phyloP scores from a whole-genome alignment of 1,140 invertebrate genomes.

The Hyles euphorbiae region DNA sequence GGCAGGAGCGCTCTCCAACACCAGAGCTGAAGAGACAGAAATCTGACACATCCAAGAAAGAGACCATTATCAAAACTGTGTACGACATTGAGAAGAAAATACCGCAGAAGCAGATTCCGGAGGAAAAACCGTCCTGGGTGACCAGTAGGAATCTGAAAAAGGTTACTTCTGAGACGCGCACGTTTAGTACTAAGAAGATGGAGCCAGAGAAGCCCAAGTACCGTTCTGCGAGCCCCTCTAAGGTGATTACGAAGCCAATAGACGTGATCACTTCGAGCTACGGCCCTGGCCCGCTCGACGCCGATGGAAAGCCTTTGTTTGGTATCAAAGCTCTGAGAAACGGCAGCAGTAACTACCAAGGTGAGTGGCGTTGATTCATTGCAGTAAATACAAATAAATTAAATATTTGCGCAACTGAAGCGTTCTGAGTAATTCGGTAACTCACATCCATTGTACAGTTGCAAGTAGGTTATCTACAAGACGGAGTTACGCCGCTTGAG shows the following conservation, averaged over 20 bases:
- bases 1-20: conserved; percentile 35
- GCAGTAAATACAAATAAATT: background rate
- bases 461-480: too few species aligned
- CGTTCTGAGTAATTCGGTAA: too few species aligned
- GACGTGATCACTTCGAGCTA: conserved; percentile 87
- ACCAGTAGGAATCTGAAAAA: conserved; percentile 75
- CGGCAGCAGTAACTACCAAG: conserved; percentile 74
- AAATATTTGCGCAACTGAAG: conserved; percentile 1
- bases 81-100: conserved; percentile 56
- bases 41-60: conserved; percentile 36
- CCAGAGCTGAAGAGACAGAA: conserved; percentile 40
- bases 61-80: conserved; percentile 53
- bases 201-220: conserved; percentile 63
- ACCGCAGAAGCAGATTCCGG: conserved; percentile 42
- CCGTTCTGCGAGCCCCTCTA: conserved; percentile 58
- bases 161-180: conserved; percentile 59
- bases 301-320: conserved; percentile 85
- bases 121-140: conserved; percentile 76
- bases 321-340: conserved; percentile 83
- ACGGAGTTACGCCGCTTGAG: too few species aligned
- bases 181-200: conserved; percentile 59
- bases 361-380: conserved; percentile 39
- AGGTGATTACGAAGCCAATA: conserved; percentile 53
- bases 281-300: conserved; percentile 87
- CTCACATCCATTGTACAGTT: too few species aligned